Evolutionary conservation across 2,888 invertebrate genomes (phyloP), one percentile per base, ranked within the genome.

Genomic region (Nomada ruficornis): DNA sequence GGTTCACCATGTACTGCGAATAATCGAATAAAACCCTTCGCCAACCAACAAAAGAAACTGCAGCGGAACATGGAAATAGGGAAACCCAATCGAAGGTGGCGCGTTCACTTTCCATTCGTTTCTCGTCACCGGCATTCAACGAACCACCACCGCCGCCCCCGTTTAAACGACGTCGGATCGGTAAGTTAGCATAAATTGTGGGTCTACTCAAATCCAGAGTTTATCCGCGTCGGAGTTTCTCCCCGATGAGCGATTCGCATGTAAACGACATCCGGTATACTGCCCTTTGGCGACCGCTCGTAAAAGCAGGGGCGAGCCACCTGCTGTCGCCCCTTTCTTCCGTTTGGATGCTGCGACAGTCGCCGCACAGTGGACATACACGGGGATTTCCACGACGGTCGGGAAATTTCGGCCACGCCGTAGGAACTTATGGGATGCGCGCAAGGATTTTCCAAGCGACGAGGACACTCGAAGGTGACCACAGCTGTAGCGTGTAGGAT

Each of bases 201-300:
- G 67, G 77, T 72, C 80, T 86, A 81, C 80, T 81, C 84, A 88
- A 91, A 91, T 91, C 90, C 86, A 83, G 85, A 90, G 87, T 91
- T 90, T 90, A 91, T 91, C 89, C 87, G 78, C 65, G 78, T 64
- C 71, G 81, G 84, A 87, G 86, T 86, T 88, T 84, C 87, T 89
- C 91, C 90, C 91, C 86, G 90, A 91, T 90, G 92, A 92, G 92
- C 91, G 90, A 91, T 92, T 92, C 89, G 79, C 90, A 92, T 92
- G 92, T 91, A 92, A 93, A 92, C 89, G 92, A 92, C 90, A 89
- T 89, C 90, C 91, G 89, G 90, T 89, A 89, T 88, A 90, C 90
- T 89, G 90, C 90, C 92, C 92, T 92, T 90, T 90, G 90, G 92
- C 88, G 91, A 90, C 91, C 91, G 88, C 86, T 92, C 91, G 87